Conservation (phyloP, 2,113 vertebrate genomes). For the Odontophorus gujanensis region DNA sequence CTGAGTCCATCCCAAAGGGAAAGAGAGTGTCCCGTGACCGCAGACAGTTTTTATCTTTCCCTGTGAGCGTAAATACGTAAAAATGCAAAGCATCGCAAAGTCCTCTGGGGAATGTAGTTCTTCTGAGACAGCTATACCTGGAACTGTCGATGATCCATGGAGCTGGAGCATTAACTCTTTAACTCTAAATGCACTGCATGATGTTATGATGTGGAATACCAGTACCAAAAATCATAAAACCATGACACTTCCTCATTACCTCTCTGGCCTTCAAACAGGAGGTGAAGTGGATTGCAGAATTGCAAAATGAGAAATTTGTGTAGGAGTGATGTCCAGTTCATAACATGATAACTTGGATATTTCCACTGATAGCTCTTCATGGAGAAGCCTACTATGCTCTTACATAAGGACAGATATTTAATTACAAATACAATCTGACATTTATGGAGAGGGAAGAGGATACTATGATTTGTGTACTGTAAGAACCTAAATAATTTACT, state of each 20-base stretch:
- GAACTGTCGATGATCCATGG: too few relatives aligned
- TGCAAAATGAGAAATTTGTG: not conserved
- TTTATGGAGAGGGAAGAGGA: not conserved
- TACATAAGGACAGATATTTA: not conserved
- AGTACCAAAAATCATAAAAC: too few relatives aligned
- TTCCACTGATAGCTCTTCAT: not conserved
- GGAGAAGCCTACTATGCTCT: not conserved
- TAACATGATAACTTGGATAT: not conserved
- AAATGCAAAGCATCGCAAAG: too few relatives aligned
- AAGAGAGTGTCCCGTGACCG: too few relatives aligned
- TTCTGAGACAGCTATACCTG: too few relatives aligned
- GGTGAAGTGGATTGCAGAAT: not conserved
- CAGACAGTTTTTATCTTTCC: too few relatives aligned
- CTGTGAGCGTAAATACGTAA: too few relatives aligned
- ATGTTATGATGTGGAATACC: too few relatives aligned
- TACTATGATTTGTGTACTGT: not conserved
- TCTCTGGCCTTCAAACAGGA: not conserved
- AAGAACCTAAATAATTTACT: not conserved
- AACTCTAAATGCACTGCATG: too few relatives aligned
- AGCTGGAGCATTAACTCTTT: too few relatives aligned
- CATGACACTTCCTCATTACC: not conserved
- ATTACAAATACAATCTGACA: not conserved
- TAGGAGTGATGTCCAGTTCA: not conserved
- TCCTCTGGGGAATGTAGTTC: too few relatives aligned
- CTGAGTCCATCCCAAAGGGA: too few relatives aligned